phyloP scores from a whole-genome alignment of 2,113 vertebrate species.

The Notothenia coriiceps region DNA sequence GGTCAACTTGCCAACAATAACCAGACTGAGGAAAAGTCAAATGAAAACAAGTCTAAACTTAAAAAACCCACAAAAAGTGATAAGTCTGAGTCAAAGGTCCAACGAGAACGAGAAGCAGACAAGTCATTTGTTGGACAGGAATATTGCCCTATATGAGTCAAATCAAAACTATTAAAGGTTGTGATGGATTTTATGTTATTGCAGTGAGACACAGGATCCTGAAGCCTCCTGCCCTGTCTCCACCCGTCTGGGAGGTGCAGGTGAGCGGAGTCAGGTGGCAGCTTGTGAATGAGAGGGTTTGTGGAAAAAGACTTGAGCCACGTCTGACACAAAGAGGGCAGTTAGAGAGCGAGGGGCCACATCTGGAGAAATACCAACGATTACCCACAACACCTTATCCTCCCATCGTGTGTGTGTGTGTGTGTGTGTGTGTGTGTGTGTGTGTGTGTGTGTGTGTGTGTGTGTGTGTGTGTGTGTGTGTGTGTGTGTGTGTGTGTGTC shows the following conservation, averaged over 20 bases:
- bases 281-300: slow-evolving; percentile 61
- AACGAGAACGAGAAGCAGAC: neutral
- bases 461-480: neutral
- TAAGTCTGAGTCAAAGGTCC: too few species aligned
- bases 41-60: neutral
- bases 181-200: neutral
- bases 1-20: too few species aligned
- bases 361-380: slow-evolving; percentile 64
- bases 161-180: too few species aligned
- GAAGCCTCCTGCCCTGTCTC: neutral
- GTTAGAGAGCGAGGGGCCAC: slow-evolving; percentile 65
- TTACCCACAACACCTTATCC: slow-evolving; percentile 62
- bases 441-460: neutral
- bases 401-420: neutral
- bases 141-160: neutral
- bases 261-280: slow-evolving; percentile 69
- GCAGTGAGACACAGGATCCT: slow-evolving; percentile 14
- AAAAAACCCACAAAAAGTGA: neutral
- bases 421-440: neutral
- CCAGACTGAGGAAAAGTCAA: too few species aligned
- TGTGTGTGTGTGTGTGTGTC: neutral
- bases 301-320: slow-evolving; percentile 47
- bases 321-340: slow-evolving; percentile 59
- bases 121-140: neutral
- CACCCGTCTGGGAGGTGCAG: slow-evolving; percentile 50